phyloP scores from a whole-genome alignment of 2,888 invertebrate genomes.

The Agapostemon virescens region DNA sequence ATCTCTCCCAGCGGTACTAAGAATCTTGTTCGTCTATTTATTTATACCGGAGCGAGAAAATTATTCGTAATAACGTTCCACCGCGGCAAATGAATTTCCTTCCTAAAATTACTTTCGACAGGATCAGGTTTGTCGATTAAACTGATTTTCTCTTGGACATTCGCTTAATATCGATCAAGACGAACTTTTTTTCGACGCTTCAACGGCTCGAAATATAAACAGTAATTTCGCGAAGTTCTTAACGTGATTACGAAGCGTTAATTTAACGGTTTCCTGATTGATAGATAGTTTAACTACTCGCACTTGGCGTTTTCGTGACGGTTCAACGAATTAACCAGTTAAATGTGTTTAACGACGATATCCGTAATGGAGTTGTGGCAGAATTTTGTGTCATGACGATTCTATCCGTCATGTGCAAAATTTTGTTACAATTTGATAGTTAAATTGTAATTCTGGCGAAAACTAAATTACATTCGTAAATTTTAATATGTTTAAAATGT shows the following conservation, averaged over 20 bases:
- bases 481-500: too few species aligned
- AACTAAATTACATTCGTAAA: too few species aligned
- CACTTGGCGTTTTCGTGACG: too few species aligned
- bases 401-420: too few species aligned
- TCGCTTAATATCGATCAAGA: neutral
- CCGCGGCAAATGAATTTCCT: conserved; percentile 1
- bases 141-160: neutral
- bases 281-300: neutral
- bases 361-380: too few species aligned
- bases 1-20: neutral
- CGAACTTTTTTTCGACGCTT: neutral
- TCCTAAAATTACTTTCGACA: neutral
- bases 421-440: too few species aligned
- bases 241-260: neutral
- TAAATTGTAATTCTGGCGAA: too few species aligned
- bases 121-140: neutral
- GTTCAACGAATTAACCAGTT: neutral
- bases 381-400: too few species aligned
- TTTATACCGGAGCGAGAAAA: neutral
- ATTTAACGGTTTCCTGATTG: neutral
- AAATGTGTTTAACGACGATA: too few species aligned
- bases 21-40: neutral
- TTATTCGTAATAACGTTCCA: neutral
- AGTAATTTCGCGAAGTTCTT: neutral
- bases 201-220: neutral